phyloP scores from a whole-genome alignment of 2,888 invertebrate genomes.

The Drosophila subquinaria region DNA sequence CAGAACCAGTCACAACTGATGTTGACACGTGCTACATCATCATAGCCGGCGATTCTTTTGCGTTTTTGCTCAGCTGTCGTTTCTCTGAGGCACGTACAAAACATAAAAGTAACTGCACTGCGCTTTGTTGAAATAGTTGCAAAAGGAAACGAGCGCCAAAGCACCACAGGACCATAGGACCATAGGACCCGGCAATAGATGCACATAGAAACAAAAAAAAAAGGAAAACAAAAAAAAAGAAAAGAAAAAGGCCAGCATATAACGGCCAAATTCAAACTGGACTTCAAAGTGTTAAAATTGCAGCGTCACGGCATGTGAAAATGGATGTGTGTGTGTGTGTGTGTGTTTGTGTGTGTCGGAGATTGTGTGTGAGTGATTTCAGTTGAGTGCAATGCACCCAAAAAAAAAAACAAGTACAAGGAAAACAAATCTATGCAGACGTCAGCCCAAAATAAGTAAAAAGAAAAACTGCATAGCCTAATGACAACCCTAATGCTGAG shows the following conservation, averaged over 20 bases:
- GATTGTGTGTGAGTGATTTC: constrained; percentile 51
- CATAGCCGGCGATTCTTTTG: constrained; percentile 70
- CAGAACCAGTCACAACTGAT: constrained; percentile 59
- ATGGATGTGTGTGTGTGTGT: constrained; percentile 17
- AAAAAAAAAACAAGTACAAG: constrained; percentile 17
- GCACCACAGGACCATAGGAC: constrained; percentile 65
- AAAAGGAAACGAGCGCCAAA: constrained; percentile 70
- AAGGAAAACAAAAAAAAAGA: no score
- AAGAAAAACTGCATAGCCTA: constrained; percentile 52
- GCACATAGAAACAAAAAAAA: constrained; percentile 19
- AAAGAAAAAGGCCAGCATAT: constrained; percentile 36
- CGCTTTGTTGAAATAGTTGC: constrained; percentile 81
- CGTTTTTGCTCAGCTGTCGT: constrained; percentile 60
- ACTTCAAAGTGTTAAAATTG: constrained; percentile 79
- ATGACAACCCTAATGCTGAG: constrained; percentile 45
- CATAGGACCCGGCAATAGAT: constrained; percentile 26
- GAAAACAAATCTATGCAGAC: constrained; percentile 41
- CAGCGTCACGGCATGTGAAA: constrained; percentile 60
- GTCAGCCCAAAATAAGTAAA: constrained; percentile 33
- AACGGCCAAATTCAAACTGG: constrained; percentile 72
- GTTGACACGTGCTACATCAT: constrained; percentile 81
- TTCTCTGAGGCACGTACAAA: constrained; percentile 73
- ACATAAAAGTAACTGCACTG: constrained; percentile 80
- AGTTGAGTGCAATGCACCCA: constrained; percentile 58
- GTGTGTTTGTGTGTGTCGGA: constrained; percentile 31